Evolutionary conservation across 2,888 invertebrate species (phyloP).

Genomic region (Scaeva pyrastri): DNA sequence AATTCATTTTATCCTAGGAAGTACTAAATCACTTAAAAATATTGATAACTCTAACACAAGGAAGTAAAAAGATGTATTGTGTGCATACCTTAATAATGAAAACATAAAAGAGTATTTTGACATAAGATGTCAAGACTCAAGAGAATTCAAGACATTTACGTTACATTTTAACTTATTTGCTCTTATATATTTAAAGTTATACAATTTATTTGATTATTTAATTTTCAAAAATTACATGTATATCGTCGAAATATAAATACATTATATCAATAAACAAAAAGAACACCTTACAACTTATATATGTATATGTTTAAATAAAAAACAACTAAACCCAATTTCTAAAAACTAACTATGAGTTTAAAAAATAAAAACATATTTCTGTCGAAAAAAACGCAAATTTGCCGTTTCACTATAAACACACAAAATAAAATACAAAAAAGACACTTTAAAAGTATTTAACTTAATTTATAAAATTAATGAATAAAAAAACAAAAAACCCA

Average conservation of each 20-base stretch:
- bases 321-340: neutral
- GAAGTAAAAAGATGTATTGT: no score
- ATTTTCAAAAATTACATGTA: neutral
- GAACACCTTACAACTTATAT: constrained; percentile 12
- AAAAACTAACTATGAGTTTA: constrained; percentile 10
- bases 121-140: no score
- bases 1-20: no score
- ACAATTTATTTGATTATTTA: neutral
- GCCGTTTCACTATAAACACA: constrained; percentile 31
- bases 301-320: constrained; percentile 17
- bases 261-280: constrained; percentile 3
- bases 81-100: no score
- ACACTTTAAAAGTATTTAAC: neutral
- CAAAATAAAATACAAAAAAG: no score
- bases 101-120: no score
- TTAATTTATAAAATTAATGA: constrained; percentile 26
- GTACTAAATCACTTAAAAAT: no score
- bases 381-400: constrained; percentile 14
- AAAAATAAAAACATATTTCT: constrained; percentile 12
- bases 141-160: no score
- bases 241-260: constrained; percentile 8
- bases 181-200: neutral
- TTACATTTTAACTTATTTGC: no score
- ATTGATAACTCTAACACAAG: no score
- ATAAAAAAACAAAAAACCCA: neutral